Conservation (phyloP, 2,888 invertebrate species). For the Idaea biselata region DNA sequence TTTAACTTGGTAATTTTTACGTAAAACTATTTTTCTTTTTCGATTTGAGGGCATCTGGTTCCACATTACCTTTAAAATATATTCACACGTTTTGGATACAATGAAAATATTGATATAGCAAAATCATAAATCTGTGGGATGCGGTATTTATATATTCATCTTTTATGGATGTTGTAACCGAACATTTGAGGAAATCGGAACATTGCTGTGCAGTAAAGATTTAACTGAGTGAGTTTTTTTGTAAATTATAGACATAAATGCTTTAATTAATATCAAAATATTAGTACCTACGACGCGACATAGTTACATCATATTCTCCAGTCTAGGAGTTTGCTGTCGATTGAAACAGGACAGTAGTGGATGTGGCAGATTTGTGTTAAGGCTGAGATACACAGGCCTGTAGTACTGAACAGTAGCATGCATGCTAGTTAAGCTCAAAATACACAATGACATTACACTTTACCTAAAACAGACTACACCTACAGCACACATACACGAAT, state of each 20-base stretch:
- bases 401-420: too few relatives aligned
- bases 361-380: too few relatives aligned
- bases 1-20: too few relatives aligned
- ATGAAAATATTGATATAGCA: background rate
- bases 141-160: background rate
- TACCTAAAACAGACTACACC: too few relatives aligned
- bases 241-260: background rate
- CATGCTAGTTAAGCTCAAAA: too few relatives aligned
- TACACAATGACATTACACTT: too few relatives aligned
- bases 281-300: background rate
- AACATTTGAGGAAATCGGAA: background rate
- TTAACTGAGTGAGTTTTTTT: background rate
- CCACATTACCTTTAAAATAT: too few relatives aligned
- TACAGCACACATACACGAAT: too few relatives aligned
- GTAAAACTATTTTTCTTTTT: too few relatives aligned
- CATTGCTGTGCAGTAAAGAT: background rate
- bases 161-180: background rate
- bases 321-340: background rate
- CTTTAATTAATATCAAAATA: background rate
- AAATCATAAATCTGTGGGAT: background rate
- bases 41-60: too few relatives aligned
- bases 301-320: background rate
- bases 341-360: background rate
- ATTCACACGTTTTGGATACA: too few relatives aligned
- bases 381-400: too few relatives aligned